Conservation (phyloP, 2,113 vertebrate species). For the Eidolon helvum region DNA sequence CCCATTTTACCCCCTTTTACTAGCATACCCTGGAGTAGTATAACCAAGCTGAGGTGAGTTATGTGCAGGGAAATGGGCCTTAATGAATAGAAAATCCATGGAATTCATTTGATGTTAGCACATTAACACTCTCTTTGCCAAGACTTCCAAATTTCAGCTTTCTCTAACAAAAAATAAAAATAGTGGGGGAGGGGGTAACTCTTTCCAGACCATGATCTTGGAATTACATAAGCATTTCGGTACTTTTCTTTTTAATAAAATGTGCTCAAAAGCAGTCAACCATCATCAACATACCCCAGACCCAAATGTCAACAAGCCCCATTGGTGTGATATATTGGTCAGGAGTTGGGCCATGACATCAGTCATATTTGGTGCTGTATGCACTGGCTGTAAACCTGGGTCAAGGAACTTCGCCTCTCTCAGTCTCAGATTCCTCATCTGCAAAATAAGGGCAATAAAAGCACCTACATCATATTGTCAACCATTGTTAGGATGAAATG, state of each 20-base stretch:
- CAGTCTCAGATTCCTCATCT: neutral
- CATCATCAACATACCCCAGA: slow-evolving; percentile 48
- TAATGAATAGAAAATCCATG: slow-evolving; percentile 85
- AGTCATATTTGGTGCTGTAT: neutral
- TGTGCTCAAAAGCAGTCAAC: slow-evolving; percentile 50
- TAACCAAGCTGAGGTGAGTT: slow-evolving; percentile 85
- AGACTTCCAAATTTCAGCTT: slow-evolving; percentile 78
- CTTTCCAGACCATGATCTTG: slow-evolving; percentile 53
- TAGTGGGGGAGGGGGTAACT: slow-evolving; percentile 1
- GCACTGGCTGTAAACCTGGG: neutral
- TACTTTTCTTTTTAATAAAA: neutral
- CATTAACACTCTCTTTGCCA: slow-evolving; percentile 83
- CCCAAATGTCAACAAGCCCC: slow-evolving; percentile 45
- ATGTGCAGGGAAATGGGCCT: slow-evolving; percentile 80
- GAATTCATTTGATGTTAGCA: slow-evolving; percentile 88
- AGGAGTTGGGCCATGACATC: neutral
- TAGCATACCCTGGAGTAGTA: slow-evolving; percentile 84
- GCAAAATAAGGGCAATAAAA: neutral
- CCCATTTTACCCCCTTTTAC: slow-evolving; percentile 79
- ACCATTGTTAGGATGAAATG: neutral
- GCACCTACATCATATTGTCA: neutral
- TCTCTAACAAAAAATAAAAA: slow-evolving; percentile 57
- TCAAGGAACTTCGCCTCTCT: neutral
- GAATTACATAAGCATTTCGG: slow-evolving; percentile 61
- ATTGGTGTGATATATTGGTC: neutral